Conservation (phyloP, 1,140 invertebrate genomes). For the Megalopta genalis region DNA sequence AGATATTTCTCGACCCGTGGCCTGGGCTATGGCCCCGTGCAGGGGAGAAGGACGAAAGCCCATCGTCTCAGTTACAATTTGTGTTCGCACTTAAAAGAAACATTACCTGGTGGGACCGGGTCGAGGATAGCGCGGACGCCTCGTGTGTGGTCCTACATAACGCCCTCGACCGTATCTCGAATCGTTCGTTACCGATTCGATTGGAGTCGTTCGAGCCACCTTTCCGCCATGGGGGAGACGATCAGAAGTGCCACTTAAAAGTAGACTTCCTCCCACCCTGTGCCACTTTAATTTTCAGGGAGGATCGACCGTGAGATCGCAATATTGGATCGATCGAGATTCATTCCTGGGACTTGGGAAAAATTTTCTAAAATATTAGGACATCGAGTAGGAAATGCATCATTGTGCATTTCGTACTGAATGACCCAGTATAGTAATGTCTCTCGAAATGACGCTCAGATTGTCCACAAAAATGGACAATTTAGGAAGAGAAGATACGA, state of each 20-base stretch:
- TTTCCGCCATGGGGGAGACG: conserved; percentile 20
- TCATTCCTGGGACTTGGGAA: too few species aligned
- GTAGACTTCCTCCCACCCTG: conserved; percentile 24
- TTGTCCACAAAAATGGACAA: too few species aligned
- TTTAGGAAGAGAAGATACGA: too few species aligned
- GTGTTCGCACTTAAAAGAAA: conserved; percentile 80
- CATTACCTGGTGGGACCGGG: conserved; percentile 74
- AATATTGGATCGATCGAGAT: too few species aligned
- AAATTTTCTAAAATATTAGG: too few species aligned
- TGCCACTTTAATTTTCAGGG: conserved; percentile 26
- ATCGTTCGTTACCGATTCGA: conserved; percentile 79
- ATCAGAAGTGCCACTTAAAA: conserved; percentile 57
- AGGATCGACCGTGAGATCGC: not conserved
- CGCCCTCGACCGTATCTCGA: conserved; percentile 73
- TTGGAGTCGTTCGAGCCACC: conserved; percentile 60
- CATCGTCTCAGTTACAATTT: conserved; percentile 80
- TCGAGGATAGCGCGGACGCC: conserved; percentile 68
- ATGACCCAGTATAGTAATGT: too few species aligned
- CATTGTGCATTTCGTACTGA: too few species aligned
- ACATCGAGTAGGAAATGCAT: too few species aligned
- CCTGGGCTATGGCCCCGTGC: conserved; percentile 41
- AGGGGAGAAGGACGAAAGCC: conserved; percentile 39
- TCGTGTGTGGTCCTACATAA: conserved; percentile 76
- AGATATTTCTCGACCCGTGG: conserved; percentile 64
- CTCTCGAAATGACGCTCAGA: too few species aligned